Base-by-base conservation (phyloP, 2,113 vertebrate species). In the Serilophus lunatus region DNA sequence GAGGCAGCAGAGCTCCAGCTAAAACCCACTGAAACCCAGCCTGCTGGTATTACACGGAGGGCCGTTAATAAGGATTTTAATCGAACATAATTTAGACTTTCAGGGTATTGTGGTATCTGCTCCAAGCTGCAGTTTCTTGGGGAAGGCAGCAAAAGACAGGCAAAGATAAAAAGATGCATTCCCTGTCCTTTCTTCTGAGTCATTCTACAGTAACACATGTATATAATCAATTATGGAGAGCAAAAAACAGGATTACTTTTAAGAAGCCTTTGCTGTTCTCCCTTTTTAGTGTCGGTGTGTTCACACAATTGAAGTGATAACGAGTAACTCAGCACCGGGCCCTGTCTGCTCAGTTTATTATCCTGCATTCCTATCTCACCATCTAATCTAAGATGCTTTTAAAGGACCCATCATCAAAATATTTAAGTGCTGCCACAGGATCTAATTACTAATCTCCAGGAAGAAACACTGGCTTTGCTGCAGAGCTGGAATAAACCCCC, bases 361-460 rank as follows among this genome's bases (percentile, higher is more conserved):
- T 87, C 59, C 1, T 75, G 93, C 96, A 96, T 96, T 95, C 82
- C 93, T 92, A 86, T 95, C 95, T 92, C 64, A 31, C 80, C 91
- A 17, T 82, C 90, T 96, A 90, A 94, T 86, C 92, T 83, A 71
- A 93, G 75, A 95, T 93, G 87, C 88, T 92, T 94, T 93, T 86
- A 92, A 91, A 93, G 76, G 76, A 93, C 60, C 64, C 82, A 81
- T 66, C 80, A 86, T 79, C 71, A 83, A 90, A 93, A 88, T 76
- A 86, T 50, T 78, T 29, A 92, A 92, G 68, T 77, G 68, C 82
- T 93, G 88, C 90, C 71, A 75, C n/a, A 44, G 92, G 78, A 92
- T 95, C 95, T 81, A 56, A 80, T 96, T 96, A 93, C 88, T 94
- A 88, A 96, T 93, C 83, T 90, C 54, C 76, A 83, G 88, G 82